Conservation (phyloP, 1,140 invertebrate genomes). For the Penaeus chinensis region DNA sequence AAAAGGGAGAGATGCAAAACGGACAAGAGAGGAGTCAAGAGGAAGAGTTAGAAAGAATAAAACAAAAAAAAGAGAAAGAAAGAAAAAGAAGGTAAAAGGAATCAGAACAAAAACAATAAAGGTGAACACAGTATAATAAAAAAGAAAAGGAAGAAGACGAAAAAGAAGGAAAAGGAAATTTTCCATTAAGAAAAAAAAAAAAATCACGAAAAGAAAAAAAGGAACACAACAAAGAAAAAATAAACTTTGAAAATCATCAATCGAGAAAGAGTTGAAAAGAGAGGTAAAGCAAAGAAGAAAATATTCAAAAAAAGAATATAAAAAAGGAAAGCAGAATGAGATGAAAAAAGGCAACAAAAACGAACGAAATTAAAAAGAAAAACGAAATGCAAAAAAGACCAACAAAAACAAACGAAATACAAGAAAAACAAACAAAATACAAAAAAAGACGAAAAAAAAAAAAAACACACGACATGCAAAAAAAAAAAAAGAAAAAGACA, state of each 20-base stretch:
- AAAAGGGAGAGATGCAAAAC: background rate
- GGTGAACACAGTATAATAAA: background rate
- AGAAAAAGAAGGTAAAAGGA: background rate
- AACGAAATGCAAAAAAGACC: too few relatives aligned
- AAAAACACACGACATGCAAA: background rate
- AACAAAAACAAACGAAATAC: background rate
- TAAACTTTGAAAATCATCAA: too few relatives aligned
- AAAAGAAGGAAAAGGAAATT: background rate
- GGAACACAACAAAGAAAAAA: too few relatives aligned
- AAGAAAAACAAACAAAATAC: background rate
- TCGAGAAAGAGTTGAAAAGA: background rate
- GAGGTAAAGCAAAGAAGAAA: background rate
- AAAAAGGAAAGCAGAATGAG: too few relatives aligned
- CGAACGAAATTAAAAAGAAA: too few relatives aligned
- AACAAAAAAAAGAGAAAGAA: background rate
- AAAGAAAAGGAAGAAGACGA: background rate
- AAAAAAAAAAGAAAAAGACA: background rate
- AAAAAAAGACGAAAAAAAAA: conserved; percentile 2
- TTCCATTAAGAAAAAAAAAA: background rate
- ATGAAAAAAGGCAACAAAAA: too few relatives aligned
- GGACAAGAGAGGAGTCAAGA: too few relatives aligned
- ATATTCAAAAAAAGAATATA: background rate
- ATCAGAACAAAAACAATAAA: background rate
- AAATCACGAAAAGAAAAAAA: too few relatives aligned
- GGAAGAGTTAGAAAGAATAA: background rate